A percentile compares a stretch with the other conserved stretches of the same genome.
Conservation (phyloP, 2,888 invertebrate species). For the Blomia tropicalis region DNA sequence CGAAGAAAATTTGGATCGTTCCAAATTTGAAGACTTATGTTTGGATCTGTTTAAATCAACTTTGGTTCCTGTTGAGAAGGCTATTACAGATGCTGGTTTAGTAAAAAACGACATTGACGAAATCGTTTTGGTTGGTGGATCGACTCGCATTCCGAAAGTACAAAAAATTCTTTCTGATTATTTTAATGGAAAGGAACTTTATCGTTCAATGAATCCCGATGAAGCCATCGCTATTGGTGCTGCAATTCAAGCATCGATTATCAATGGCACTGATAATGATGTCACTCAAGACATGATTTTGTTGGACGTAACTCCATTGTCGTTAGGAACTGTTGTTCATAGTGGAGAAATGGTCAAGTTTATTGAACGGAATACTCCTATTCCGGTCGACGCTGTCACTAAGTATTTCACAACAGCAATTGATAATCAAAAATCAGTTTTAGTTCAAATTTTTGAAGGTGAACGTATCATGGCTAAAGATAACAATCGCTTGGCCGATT, state of each 20-base stretch:
- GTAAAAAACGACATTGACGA: slow-evolving; percentile 69
- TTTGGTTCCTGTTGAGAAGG: slow-evolving; percentile 90
- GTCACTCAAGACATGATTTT: slow-evolving; percentile 69
- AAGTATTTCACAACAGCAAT: slow-evolving; percentile 93
- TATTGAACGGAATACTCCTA: slow-evolving; percentile 91
- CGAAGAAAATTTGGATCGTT: slow-evolving; percentile 83
- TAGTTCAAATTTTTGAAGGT: slow-evolving; percentile 47
- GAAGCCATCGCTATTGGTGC: slow-evolving; percentile 95
- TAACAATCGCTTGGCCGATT: slow-evolving; percentile 36
- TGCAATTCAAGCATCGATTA: slow-evolving; percentile 87
- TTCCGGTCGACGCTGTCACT: slow-evolving; percentile 88
- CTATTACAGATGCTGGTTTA: slow-evolving; percentile 86
- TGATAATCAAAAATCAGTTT: slow-evolving; percentile 89
- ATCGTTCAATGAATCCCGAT: slow-evolving; percentile 87
- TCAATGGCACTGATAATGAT: slow-evolving; percentile 54
- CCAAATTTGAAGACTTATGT: slow-evolving; percentile 90
- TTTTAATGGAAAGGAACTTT: slow-evolving; percentile 86
- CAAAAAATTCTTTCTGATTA: slow-evolving; percentile 73
- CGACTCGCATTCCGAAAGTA: slow-evolving; percentile 93
- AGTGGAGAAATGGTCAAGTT: slow-evolving; percentile 88
- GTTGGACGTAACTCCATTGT: slow-evolving; percentile 79
- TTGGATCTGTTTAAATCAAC: slow-evolving; percentile 89
- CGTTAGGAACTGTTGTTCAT: slow-evolving; percentile 74
- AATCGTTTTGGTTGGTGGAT: slow-evolving; percentile 64
- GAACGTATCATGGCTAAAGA: slow-evolving; percentile 39